These are phyloP conservation scores for Luehdorfia chinensis DNA, from an alignment of 1,140 invertebrate species.

Conservation along the genomic window DNA sequence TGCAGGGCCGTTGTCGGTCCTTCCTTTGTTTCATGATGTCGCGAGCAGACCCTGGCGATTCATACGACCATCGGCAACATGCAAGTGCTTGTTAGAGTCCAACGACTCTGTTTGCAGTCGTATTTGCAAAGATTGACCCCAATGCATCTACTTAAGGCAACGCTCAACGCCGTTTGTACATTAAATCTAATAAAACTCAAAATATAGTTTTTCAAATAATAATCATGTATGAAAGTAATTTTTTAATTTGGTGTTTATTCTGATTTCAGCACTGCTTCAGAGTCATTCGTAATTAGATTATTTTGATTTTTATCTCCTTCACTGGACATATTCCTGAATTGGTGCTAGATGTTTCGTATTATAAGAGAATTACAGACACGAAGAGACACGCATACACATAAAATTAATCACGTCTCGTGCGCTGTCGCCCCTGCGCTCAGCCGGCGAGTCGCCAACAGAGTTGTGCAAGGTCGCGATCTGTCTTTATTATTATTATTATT, in stretches of 20 bases:
- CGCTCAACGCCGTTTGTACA: not conserved
- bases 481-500: constrained; percentile 63
- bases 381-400: not conserved
- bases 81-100: not conserved
- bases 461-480: constrained; percentile 63
- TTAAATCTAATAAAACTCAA: not conserved
- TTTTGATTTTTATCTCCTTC: too few relatives aligned
- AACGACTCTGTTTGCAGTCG: not conserved
- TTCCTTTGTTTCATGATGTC: constrained; percentile 30
- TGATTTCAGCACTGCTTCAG: too few relatives aligned
- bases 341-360: too few relatives aligned
- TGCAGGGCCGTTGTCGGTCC: constrained; percentile 46
- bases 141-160: not conserved
- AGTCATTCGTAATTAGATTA: too few relatives aligned
- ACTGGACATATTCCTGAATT: too few relatives aligned
- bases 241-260: too few relatives aligned
- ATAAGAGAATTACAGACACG: not conserved
- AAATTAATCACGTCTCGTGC: not conserved
- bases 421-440: constrained; percentile 17
- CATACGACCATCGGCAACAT: not conserved
- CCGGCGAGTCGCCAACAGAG: constrained; percentile 50
- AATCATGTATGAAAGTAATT: too few relatives aligned
- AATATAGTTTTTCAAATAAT: too few relatives aligned
- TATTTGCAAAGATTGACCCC: not conserved
- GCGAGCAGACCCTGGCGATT: constrained; percentile 33